Evolutionary conservation across 2,797 vertebrate genomes (phyloP), one percentile per base, ranked within the genome.

Genomic region (Eptatretus atami): DNA sequence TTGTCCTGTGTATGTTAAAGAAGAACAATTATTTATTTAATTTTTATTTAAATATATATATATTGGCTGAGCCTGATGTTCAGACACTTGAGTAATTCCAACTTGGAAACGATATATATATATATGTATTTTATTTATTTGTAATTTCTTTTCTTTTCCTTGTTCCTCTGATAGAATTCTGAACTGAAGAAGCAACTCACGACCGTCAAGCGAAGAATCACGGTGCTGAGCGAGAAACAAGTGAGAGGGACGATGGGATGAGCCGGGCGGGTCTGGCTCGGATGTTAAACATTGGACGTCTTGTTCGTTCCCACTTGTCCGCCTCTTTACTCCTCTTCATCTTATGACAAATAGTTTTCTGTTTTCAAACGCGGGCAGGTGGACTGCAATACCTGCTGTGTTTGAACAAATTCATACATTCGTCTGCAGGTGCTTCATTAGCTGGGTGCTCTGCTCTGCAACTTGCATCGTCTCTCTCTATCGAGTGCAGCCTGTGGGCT

Each of bases 171-270:
- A 65, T 75, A 80, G 80, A 81, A 81, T 69, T 79, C 77, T 67
- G 78, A 80, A 73, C 75, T 80, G 73, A 78, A 78, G 75, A 80
- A 79, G 76, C 79, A 78, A 77, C 75, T 79, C 76, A 77, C 70
- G 79, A 79, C 71, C 75, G 77, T 72, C 79, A 77, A 70, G 74
- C 76, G 67, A 77, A 78, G 72, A n/a, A 75, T 81, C 73, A 72
- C 81, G 72, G 72, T 76, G 70, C 77, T 81, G 69, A 78, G 75
- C 76, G 78, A 80, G 71, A 81, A 79, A 76, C 81, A 80, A 82
- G 80, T 82, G 77, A 81, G 76, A 67, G 31, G 31, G 31, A 44
- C 31, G 31, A 44, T 5, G 31, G 31, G 31, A 44, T 44, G 31
- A 44, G 4, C 4, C 31, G 31, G 31, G 31, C 31, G 31, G 31